Conservation (phyloP, 2,113 vertebrate species). For the Furnarius figulus region DNA sequence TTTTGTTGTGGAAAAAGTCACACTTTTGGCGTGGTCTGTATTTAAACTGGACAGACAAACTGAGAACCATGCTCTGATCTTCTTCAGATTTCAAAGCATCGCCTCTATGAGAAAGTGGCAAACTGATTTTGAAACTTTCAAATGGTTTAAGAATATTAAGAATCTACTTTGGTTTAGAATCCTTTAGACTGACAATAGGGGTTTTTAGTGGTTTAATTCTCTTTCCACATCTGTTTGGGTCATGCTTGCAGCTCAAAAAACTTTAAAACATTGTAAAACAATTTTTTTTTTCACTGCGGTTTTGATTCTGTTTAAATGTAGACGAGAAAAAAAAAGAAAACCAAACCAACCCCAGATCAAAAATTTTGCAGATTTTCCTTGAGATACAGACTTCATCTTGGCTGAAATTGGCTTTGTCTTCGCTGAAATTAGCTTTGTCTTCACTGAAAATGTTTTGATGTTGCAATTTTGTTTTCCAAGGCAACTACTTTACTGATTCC, state of each 20-base stretch:
- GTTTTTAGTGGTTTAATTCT: background rate
- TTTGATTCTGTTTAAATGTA: conserved; percentile 7
- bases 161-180: background rate
- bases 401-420: background rate
- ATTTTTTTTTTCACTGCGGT: background rate
- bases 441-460: background rate
- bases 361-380: background rate
- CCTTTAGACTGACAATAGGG: background rate
- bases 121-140: conserved; percentile 21
- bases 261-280: background rate
- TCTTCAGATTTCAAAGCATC: background rate
- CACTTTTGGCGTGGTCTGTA: background rate
- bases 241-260: background rate
- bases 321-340: background rate
- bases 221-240: conserved; percentile 13
- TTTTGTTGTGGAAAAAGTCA: background rate
- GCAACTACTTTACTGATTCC: background rate
- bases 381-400: background rate
- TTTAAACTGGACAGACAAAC: conserved; percentile 7
- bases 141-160: background rate
- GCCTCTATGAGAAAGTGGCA: background rate
- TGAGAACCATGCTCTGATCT: background rate
- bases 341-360: background rate
- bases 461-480: background rate
- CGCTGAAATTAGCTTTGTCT: background rate